Conservation (phyloP, 2,797 vertebrate species). For the Lagocephalus sceleratus region DNA sequence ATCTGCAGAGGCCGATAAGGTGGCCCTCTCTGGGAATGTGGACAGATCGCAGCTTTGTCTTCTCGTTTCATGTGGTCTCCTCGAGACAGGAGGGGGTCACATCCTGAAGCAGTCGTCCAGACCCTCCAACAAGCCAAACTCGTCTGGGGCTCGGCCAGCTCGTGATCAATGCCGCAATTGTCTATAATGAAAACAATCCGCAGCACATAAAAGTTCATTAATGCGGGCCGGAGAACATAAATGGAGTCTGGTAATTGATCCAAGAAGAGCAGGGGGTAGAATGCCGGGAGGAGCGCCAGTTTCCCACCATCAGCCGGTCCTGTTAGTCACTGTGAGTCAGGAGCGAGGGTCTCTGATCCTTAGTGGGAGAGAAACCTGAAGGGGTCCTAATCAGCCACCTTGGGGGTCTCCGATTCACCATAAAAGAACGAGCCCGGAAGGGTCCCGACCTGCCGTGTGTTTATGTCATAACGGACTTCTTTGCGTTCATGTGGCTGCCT, state of each 20-base stretch:
- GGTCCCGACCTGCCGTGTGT: slow-evolving; percentile 40
- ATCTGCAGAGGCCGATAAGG: slow-evolving; percentile 64
- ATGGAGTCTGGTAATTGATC: slow-evolving; percentile 51
- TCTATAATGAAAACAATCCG: slow-evolving; percentile 47
- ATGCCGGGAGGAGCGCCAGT: slow-evolving; percentile 23
- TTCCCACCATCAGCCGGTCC: slow-evolving; percentile 25
- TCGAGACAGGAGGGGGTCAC: slow-evolving; percentile 33
- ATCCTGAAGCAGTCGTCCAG: slow-evolving; percentile 4
- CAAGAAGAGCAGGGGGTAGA: slow-evolving; percentile 42
- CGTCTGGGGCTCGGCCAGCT: slow-evolving; percentile 15
- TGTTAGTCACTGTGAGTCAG: slow-evolving; percentile 50
- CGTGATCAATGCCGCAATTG: slow-evolving; percentile 9
- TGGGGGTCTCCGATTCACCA: slow-evolving; percentile 40
- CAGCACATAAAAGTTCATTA: slow-evolving; percentile 34
- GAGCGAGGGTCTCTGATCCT: slow-evolving; percentile 23
- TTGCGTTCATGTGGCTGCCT: slow-evolving; percentile 44
- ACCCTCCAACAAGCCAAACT: slow-evolving; percentile 15
- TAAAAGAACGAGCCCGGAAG: slow-evolving; percentile 42
- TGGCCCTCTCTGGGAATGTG: slow-evolving; percentile 31
- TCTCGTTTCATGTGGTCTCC: slow-evolving; percentile 43
- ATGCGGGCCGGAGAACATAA: slow-evolving; percentile 28
- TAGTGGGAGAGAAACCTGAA: slow-evolving; percentile 51
- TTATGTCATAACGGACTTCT: slow-evolving; percentile 34
- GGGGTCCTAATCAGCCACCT: slow-evolving; percentile 41
- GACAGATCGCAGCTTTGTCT: slow-evolving; percentile 54